Evolutionary conservation across 2,888 invertebrate species (phyloP).

Genomic region (Erebia ligea): DNA sequence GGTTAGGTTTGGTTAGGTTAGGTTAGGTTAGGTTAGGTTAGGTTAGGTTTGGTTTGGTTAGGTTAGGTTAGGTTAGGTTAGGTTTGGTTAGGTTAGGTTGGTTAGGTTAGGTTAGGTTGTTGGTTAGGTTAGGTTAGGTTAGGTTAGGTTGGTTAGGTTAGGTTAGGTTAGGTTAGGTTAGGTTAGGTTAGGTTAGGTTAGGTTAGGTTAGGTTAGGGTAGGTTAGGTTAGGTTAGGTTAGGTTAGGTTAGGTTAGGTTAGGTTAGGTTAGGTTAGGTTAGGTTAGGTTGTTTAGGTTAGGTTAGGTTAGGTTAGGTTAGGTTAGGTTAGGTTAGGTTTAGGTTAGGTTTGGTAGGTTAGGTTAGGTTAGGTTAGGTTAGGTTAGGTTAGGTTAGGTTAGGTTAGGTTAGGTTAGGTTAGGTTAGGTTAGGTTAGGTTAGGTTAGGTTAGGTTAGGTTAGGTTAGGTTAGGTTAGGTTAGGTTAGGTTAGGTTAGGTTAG

Average conservation of each 20-base stretch:
- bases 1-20: constrained; percentile 17
- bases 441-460: constrained; percentile 22
- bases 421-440: constrained; percentile 22
- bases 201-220: constrained; percentile 19
- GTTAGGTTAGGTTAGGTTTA: constrained; percentile 34
- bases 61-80: constrained; percentile 18
- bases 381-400: constrained; percentile 27
- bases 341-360: constrained; percentile 27
- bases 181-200: constrained; percentile 19
- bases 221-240: too few relatives aligned
- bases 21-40: constrained; percentile 18
- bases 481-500: constrained; percentile 31
- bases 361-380: constrained; percentile 33
- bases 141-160: constrained; percentile 18
- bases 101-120: too few relatives aligned
- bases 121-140: constrained; percentile 19
- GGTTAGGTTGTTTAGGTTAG: constrained; percentile 33
- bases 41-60: constrained; percentile 16
- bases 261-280: constrained; percentile 20
- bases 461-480: constrained; percentile 22
- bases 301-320: constrained; percentile 32
- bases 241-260: constrained; percentile 19
- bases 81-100: constrained; percentile 18
- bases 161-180: constrained; percentile 19
- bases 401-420: constrained; percentile 19